Conservation (phyloP, 2,113 vertebrate species). For the Corythaixoides concolor region DNA sequence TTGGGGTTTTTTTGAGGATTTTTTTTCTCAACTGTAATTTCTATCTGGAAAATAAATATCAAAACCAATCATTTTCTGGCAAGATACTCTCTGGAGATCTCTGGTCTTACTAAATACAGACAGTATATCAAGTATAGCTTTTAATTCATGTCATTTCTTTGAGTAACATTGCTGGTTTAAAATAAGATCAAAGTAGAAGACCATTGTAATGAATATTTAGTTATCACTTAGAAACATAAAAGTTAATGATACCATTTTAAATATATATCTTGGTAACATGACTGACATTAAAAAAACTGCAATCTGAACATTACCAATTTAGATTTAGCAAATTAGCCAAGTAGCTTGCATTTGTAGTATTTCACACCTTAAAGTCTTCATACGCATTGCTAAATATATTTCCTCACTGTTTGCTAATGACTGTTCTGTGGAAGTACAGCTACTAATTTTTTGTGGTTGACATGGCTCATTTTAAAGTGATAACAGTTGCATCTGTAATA, state of each 20-base stretch:
- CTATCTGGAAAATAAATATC: background rate
- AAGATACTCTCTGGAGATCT: background rate
- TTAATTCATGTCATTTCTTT: constrained; percentile 27
- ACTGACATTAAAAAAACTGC: constrained; percentile 10
- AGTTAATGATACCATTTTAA: constrained; percentile 33
- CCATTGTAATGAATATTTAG: constrained; percentile 18
- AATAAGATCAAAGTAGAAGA: constrained; percentile 23
- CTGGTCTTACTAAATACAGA: background rate
- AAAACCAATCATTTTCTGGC: background rate
- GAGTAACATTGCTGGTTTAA: constrained; percentile 6
- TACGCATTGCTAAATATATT: constrained; percentile 71
- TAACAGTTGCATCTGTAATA: constrained; percentile 58
- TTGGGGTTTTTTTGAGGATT: background rate
- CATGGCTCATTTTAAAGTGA: constrained; percentile 65
- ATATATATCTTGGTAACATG: constrained; percentile 24
- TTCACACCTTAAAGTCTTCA: constrained; percentile 67
- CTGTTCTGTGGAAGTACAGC: constrained; percentile 59
- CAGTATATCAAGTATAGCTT: background rate
- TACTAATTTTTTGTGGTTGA: constrained; percentile 64
- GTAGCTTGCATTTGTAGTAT: constrained; percentile 65
- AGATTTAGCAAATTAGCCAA: constrained; percentile 64
- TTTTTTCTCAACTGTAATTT: background rate
- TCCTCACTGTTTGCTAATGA: constrained; percentile 71
- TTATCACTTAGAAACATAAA: background rate
- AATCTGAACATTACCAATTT: constrained; percentile 56